Base-by-base conservation (phyloP, 2,113 vertebrate genomes). In the Cisticola juncidis region DNA sequence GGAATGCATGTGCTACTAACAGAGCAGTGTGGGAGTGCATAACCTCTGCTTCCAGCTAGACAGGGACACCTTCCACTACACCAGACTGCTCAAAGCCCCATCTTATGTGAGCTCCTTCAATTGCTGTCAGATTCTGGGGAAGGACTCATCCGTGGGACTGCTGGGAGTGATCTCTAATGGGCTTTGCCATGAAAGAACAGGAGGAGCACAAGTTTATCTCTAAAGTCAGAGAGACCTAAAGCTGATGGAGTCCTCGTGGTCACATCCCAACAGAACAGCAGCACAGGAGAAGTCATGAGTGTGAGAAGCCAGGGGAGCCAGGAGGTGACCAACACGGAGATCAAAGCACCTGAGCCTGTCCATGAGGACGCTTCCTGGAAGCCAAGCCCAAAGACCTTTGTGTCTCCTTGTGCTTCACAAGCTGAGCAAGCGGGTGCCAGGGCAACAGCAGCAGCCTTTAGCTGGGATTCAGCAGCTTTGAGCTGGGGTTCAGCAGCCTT, bases 391-490 rank as follows among this genome's bases (percentile, higher is more conserved):
- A 8, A 0, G 40, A 69, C 36, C 38, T 14, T 57, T 24, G 71
- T 9, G 24, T 42, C 31, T 69, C 73, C 53, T 81, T 16, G 47
- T 1, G 3, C 45, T 74, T 31, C 76, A 10, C 10, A 8, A 64
- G 61, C 61, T 6, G 61, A 66, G 21, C 0, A 1, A 22, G 33
- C 2, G 1, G 24, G 40, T 1, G 14, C 18, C 53, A 31, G 26
- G 28, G 28, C 42, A 38, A 58, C 20, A 42, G 51, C 50, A 54
- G 57, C 38, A 36, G 35, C 22, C 1, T 21, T 21, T 4, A 38
- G 51, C 19, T 1, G n/a, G n/a, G n/a, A n/a, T n/a, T n/a, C n/a
- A n/a, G n/a, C n/a, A n/a, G n/a, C n/a, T n/a, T n/a, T n/a, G n/a
- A n/a, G n/a, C n/a, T n/a, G n/a, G n/a, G n/a, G n/a, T n/a, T n/a